These are phyloP conservation scores for Murina feae DNA, from an alignment of 2,113 vertebrate species.

Conservation along the genomic window DNA sequence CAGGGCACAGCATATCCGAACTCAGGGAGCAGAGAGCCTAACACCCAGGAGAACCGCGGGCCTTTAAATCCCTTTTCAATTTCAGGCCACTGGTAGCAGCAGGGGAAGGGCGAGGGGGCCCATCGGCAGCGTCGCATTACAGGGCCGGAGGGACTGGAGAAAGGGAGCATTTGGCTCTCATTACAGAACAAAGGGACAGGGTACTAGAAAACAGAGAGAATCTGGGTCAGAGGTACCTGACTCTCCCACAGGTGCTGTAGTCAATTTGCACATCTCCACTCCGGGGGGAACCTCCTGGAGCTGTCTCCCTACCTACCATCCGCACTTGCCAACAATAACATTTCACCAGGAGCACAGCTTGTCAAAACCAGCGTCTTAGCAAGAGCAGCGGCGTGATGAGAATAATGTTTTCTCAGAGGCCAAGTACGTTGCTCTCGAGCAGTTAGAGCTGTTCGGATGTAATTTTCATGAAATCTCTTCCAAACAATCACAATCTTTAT, in stretches of 20 bases:
- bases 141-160: slow-evolving; percentile 62
- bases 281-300: slow-evolving; percentile 65
- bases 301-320: slow-evolving; percentile 52
- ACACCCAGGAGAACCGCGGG: not conserved
- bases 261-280: slow-evolving; percentile 79
- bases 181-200: slow-evolving; percentile 72
- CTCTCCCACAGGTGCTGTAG: slow-evolving; percentile 74
- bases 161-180: slow-evolving; percentile 76
- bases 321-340: slow-evolving; percentile 78
- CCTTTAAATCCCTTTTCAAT: slow-evolving; percentile 31
- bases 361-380: slow-evolving; percentile 78
- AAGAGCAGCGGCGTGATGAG: slow-evolving; percentile 64
- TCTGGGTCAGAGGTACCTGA: slow-evolving; percentile 74
- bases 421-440: slow-evolving; percentile 61
- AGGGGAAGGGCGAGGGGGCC: slow-evolving; percentile 15
- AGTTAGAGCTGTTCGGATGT: slow-evolving; percentile 69
- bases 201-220: slow-evolving; percentile 75
- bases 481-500: slow-evolving; percentile 57
- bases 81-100: slow-evolving; percentile 44
- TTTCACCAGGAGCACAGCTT: slow-evolving; percentile 77
- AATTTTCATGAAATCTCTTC: slow-evolving; percentile 67
- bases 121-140: slow-evolving; percentile 61
- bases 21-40: not conserved
- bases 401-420: slow-evolving; percentile 75
- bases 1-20: not conserved